phyloP scores from a whole-genome alignment of 1,140 invertebrate species.

The Coelopa frigida region DNA sequence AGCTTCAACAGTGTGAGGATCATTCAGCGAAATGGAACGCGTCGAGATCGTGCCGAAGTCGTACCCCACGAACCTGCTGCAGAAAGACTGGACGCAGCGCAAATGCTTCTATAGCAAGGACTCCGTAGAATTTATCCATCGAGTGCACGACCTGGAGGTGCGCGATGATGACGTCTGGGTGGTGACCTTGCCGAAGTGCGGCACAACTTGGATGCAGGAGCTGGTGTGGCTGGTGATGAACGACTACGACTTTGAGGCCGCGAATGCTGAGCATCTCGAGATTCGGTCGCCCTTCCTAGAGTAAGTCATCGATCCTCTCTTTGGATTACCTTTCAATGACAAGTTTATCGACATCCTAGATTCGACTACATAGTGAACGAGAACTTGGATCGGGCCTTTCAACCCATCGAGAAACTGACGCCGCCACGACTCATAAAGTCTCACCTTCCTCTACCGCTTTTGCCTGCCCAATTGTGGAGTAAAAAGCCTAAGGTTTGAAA shows the following conservation, averaged over 20 bases:
- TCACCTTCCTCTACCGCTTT: slow-evolving; percentile 54
- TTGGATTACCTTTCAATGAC: neutral
- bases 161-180: slow-evolving; percentile 48
- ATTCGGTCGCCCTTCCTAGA: slow-evolving; percentile 48
- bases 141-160: slow-evolving; percentile 22
- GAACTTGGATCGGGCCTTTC: slow-evolving; percentile 8
- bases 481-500: slow-evolving; percentile 51
- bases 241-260: slow-evolving; percentile 46
- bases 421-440: slow-evolving; percentile 58
- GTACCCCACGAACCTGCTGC: slow-evolving; percentile 13
- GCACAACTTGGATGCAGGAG: slow-evolving; percentile 63
- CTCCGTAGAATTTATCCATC: neutral
- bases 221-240: slow-evolving; percentile 56
- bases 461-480: slow-evolving; percentile 49
- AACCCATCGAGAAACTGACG: slow-evolving; percentile 2
- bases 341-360: slow-evolving; percentile 1
- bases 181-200: slow-evolving; percentile 44
- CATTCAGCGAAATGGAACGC: slow-evolving; percentile 2
- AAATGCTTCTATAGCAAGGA: neutral
- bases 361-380: slow-evolving; percentile 9
- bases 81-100: slow-evolving; percentile 13
- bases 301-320: slow-evolving; percentile 18
- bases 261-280: slow-evolving; percentile 51
- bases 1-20: no score
- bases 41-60: neutral